A percentile compares a stretch with the other conserved stretches of the same genome.
These are phyloP conservation scores for Dascillus cervinus DNA, from an alignment of 2,888 invertebrate genomes.

Conservation along the genomic window DNA sequence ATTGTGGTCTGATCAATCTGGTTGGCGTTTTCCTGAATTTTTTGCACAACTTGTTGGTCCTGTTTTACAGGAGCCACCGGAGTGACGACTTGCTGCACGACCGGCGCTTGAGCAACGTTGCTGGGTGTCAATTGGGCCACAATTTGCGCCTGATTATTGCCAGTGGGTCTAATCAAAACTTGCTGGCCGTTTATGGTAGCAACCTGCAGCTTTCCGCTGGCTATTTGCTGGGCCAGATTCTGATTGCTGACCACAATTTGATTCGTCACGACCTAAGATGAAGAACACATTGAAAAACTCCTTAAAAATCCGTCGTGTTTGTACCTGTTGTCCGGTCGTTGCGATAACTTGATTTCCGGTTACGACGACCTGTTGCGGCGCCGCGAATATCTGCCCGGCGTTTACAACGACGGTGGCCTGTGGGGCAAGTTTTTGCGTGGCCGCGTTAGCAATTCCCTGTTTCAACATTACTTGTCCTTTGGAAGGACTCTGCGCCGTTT, in stretches of 20 bases:
- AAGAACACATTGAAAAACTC: constrained; percentile 9
- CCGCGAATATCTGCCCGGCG: constrained; percentile 35
- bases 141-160: constrained; percentile 71
- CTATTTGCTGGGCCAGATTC: constrained; percentile 70
- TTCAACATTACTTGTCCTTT: too few species aligned
- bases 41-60: constrained; percentile 12
- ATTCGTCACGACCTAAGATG: constrained; percentile 43
- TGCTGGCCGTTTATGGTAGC: constrained; percentile 82
- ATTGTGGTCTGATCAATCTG: constrained; percentile 47
- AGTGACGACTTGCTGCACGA: constrained; percentile 10
- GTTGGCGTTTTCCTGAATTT: constrained; percentile 22
- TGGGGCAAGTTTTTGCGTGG: constrained; percentile 37
- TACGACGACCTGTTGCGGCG: constrained; percentile 35
- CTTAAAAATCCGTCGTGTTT: too few species aligned
- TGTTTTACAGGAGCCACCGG: constrained; percentile 6
- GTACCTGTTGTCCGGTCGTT: constrained; percentile 43
- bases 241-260: constrained; percentile 75
- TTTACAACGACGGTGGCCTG: constrained; percentile 37
- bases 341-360: constrained; percentile 38
- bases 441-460: constrained; percentile 35
- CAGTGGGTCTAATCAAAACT: constrained; percentile 70
- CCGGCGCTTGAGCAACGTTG: constrained; percentile 24
- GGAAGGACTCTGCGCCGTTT: constrained; percentile 26
- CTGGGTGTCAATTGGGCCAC: constrained; percentile 58
- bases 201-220: constrained; percentile 74